Evolutionary conservation across 2,113 vertebrate genomes (phyloP).

Genomic region (Trachemys scripta): DNA sequence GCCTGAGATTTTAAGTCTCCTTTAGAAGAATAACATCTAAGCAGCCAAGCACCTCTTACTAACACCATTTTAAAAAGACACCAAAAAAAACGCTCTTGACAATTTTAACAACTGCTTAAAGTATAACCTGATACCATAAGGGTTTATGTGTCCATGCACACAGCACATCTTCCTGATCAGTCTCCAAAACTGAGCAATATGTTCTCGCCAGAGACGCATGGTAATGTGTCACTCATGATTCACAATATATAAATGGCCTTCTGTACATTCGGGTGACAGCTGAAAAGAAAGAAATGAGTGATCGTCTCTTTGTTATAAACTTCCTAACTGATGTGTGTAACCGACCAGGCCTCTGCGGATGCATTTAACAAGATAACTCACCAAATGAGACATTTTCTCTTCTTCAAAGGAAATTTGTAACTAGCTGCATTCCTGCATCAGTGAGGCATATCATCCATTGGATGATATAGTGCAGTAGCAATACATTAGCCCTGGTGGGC

Average conservation of each 20-base stretch:
- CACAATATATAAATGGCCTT: accelerated
- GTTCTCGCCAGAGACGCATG: neutral
- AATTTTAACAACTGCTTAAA: slow-evolving; percentile 52
- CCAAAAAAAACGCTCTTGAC: neutral
- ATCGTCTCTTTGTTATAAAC: neutral
- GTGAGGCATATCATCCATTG: neutral
- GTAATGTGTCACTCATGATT: accelerated
- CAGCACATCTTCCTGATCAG: neutral
- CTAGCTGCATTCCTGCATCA: neutral
- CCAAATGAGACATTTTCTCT: neutral
- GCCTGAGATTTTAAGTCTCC: slow-evolving; percentile 35
- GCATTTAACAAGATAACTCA: neutral
- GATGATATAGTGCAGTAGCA: neutral
- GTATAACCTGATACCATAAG: neutral
- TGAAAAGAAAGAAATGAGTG: neutral
- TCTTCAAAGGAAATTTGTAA: neutral
- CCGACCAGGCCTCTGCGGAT: slow-evolving; percentile 15
- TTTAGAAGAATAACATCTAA: slow-evolving; percentile 30
- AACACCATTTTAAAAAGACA: slow-evolving; percentile 26
- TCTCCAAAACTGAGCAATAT: accelerated
- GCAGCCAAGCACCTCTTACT: neutral
- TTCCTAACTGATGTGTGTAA: neutral
- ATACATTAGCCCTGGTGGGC: neutral
- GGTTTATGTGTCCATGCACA: slow-evolving; percentile 4
- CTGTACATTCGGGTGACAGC: accelerated